Evolutionary conservation across 2,888 invertebrate species (phyloP).

Genomic region (Nemotelus nigrinus): DNA sequence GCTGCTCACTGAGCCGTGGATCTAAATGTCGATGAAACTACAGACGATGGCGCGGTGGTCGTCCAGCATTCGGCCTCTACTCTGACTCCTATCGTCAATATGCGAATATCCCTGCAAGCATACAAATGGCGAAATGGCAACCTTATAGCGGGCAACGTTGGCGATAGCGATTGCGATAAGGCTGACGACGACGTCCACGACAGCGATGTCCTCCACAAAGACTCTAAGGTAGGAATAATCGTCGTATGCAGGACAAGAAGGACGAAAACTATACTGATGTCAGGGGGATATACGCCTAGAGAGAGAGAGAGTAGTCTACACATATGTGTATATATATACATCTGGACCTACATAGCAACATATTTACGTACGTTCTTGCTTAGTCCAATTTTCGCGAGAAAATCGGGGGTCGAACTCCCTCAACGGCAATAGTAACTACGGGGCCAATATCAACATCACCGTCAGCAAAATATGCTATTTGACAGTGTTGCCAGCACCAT

Average conservation of each 20-base stretch:
- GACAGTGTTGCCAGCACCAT: conserved; percentile 8
- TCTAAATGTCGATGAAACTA: conserved; percentile 29
- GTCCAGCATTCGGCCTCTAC: conserved; percentile 5
- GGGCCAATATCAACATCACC: conserved; percentile 29
- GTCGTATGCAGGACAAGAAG: conserved; percentile 34
- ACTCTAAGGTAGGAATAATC: conserved; percentile 22
- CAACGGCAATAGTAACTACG: conserved; percentile 19
- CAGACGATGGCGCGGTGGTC: conserved; percentile 15
- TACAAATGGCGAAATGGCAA: conserved; percentile 21
- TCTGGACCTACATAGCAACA: neutral
- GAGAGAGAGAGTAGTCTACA: conserved; percentile 46
- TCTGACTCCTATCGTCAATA: conserved; percentile 4
- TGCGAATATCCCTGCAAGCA: conserved; percentile 29
- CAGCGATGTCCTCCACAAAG: conserved; percentile 35
- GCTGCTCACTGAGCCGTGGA: conserved; percentile 44
- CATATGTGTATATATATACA: conserved; percentile 11
- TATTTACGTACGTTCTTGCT: conserved; percentile 44
- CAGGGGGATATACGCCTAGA: conserved; percentile 46
- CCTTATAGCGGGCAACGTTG: conserved; percentile 30
- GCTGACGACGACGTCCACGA: conserved; percentile 20
- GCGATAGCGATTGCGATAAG: conserved; percentile 40
- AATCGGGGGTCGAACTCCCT: conserved; percentile 49
- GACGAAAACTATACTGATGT: conserved; percentile 8
- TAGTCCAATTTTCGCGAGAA: conserved; percentile 51
- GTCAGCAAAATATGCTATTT: conserved; percentile 5